A percentile compares a stretch with the other conserved stretches of the same genome.
phyloP scores from a whole-genome alignment of 2,113 vertebrate genomes.

The Geothlypis trichas region DNA sequence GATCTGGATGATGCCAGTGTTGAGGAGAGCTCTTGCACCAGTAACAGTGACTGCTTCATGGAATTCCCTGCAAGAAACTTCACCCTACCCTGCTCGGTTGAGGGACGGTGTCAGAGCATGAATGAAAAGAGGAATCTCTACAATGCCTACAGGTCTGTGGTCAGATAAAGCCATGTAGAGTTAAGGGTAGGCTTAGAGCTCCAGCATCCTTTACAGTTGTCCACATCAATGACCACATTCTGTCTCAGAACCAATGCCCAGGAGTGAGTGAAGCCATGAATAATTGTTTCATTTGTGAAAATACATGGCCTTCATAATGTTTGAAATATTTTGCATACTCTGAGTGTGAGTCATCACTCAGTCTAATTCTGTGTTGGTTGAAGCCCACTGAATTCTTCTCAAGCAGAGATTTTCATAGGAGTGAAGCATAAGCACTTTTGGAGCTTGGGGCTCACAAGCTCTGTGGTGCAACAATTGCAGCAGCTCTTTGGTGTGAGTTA shows the following conservation, averaged over 20 bases:
- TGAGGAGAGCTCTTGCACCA: conserved; percentile 80
- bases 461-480: neutral
- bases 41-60: conserved; percentile 76
- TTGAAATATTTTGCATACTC: neutral
- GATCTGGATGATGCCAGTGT: conserved; percentile 87
- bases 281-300: neutral
- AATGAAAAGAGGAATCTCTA: conserved; percentile 91
- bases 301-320: neutral
- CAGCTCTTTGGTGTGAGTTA: neutral
- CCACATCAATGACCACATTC: rapidly evolving
- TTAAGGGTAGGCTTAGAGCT: neutral
- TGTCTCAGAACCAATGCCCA: neutral
- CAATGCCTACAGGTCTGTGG: conserved; percentile 85
- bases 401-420: neutral
- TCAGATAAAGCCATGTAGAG: neutral
- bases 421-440: neutral
- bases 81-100: conserved; percentile 80
- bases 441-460: neutral
- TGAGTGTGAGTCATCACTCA: neutral
- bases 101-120: conserved; percentile 83
- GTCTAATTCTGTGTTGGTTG: neutral
- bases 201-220: neutral
- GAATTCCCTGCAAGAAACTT: conserved; percentile 90
- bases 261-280: neutral
- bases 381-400: neutral